A percentile compares a stretch with the other conserved stretches of the same genome.
Conservation (phyloP, 2,888 invertebrate species). For the Tetramorium bicarinatum region DNA sequence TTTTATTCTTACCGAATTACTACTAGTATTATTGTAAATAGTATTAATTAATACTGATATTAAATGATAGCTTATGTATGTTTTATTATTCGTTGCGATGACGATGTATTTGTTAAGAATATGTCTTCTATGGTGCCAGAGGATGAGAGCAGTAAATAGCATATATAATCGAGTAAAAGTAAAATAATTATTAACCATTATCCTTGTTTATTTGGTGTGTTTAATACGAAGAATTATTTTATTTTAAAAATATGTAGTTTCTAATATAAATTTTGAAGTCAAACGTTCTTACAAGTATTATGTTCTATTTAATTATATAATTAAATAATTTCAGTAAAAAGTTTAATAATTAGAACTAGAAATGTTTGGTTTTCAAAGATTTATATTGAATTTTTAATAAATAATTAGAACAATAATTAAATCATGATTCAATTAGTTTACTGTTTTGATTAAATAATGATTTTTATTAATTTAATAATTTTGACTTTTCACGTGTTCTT, state of each 20-base stretch:
- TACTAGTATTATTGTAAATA: too few relatives aligned
- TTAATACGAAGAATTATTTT: background rate
- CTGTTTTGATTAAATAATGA: background rate
- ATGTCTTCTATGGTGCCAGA: conserved; percentile 20
- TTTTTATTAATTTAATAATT: background rate
- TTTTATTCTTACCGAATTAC: background rate
- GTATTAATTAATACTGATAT: background rate
- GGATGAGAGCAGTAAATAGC: background rate
- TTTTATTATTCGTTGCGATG: conserved; percentile 17
- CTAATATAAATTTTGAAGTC: conserved; percentile 8
- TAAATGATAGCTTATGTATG: background rate
- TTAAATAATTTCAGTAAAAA: background rate
- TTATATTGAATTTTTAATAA: background rate
- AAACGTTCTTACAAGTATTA: background rate
- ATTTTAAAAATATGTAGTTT: background rate
- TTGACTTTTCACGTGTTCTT: background rate
- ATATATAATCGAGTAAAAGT: background rate
- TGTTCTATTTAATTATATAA: background rate
- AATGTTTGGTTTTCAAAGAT: background rate
- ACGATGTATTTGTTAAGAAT: conserved; percentile 24
- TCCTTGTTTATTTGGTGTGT: background rate
- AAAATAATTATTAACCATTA: background rate
- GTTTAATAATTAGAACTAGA: background rate
- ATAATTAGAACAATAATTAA: conserved; percentile 9
- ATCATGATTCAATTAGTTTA: background rate